A percentile compares a stretch with the other conserved stretches of the same genome.
Conservation (phyloP, 2,888 invertebrate genomes). For the Nesidiocoris tenuis region DNA sequence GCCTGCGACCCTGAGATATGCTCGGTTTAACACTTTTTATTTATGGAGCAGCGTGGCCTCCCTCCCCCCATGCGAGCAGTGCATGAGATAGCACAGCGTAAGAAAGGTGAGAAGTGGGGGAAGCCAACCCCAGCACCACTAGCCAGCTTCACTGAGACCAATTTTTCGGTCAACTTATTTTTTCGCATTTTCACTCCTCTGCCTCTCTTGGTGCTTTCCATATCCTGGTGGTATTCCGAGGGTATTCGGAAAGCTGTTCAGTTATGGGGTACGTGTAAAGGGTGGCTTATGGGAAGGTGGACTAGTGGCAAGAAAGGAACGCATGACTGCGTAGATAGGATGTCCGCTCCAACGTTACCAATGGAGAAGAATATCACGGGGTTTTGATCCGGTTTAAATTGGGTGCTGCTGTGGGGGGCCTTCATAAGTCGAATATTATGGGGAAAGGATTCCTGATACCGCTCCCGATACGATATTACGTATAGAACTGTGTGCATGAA, state of each 20-base stretch:
- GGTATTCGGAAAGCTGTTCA: not conserved
- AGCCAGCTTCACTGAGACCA: conserved; percentile 37
- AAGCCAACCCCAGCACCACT: not conserved
- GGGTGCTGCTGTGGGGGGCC: conserved; percentile 35
- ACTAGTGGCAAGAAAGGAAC: conserved; percentile 4
- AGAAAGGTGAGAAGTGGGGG: not conserved
- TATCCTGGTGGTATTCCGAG: conserved; percentile 2
- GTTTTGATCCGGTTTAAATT: conserved; percentile 48
- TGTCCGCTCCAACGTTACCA: conserved; percentile 38
- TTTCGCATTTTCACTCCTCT: conserved; percentile 46
- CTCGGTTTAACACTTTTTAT: conserved; percentile 44
- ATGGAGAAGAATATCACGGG: conserved; percentile 40
- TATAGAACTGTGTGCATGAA: no score
- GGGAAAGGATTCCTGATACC: no score
- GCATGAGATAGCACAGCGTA: not conserved
- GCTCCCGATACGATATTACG: no score
- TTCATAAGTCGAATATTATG: conserved; percentile 9
- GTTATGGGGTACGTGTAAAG: not conserved
- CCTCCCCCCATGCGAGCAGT: not conserved
- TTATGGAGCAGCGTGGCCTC: conserved; percentile 28
- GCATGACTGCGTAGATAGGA: conserved; percentile 44
- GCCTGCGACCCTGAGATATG: conserved; percentile 44
- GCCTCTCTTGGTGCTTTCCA: conserved; percentile 11
- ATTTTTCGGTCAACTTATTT: conserved; percentile 51
- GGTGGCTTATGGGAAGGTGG: not conserved